Evolutionary conservation across 2,113 vertebrate genomes (phyloP).

Genomic region (Microcebus ravelobensis): DNA sequence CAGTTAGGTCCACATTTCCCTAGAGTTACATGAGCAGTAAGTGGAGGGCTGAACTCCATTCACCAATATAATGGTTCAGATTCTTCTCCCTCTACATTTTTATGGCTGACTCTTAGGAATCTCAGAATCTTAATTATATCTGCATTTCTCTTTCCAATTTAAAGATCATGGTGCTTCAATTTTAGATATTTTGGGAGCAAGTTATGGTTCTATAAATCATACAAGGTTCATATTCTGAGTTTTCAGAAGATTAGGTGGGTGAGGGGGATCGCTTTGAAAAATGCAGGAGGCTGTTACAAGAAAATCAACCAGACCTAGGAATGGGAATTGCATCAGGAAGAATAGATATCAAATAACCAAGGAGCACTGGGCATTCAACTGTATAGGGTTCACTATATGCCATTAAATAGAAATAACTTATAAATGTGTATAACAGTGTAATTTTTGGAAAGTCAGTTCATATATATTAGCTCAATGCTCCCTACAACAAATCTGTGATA

Average conservation of each 20-base stretch:
- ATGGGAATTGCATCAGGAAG: neutral
- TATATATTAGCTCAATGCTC: neutral
- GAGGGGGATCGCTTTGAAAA: neutral
- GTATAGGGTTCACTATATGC: neutral
- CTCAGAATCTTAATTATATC: neutral
- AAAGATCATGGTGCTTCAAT: neutral
- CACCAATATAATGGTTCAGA: neutral
- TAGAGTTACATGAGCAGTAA: neutral
- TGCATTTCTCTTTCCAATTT: neutral
- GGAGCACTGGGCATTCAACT: neutral
- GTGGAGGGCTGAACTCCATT: neutral
- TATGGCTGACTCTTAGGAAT: neutral
- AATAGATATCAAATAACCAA: neutral
- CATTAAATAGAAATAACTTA: neutral
- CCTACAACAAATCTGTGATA: neutral
- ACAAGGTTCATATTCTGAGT: neutral
- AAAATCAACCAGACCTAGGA: neutral
- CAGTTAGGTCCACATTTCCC: neutral
- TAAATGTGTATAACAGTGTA: neutral
- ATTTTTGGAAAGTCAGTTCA: neutral
- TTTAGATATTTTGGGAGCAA: neutral
- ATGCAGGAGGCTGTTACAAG: neutral
- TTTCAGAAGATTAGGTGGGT: neutral
- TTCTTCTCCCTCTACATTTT: neutral
- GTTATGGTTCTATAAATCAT: neutral